phyloP scores from a whole-genome alignment of 2,888 invertebrate species.

The Brenthis daphne region DNA sequence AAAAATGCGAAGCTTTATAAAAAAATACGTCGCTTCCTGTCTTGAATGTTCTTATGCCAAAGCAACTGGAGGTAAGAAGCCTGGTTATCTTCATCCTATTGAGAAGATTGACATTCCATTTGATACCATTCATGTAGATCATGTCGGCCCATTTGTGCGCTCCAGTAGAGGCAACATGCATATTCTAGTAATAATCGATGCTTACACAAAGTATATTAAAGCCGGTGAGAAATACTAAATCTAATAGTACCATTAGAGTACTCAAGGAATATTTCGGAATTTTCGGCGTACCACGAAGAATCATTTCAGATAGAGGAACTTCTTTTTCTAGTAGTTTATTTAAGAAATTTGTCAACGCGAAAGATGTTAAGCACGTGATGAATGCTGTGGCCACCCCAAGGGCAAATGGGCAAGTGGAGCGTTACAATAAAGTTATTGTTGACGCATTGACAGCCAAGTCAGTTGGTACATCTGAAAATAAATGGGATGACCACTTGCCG shows the following conservation, averaged over 20 bases:
- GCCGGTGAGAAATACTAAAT: slow-evolving; percentile 39
- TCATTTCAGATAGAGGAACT: slow-evolving; percentile 30
- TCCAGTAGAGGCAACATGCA: slow-evolving; percentile 35
- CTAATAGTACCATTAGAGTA: slow-evolving; percentile 27
- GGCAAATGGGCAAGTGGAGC: slow-evolving; percentile 44
- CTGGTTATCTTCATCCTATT: too few relatives aligned
- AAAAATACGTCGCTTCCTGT: not conserved
- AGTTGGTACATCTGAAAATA: not conserved
- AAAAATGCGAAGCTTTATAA: not conserved
- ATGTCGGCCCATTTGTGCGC: slow-evolving; percentile 40
- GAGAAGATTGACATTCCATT: too few relatives aligned
- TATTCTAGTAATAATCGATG: slow-evolving; percentile 34
- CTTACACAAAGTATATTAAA: slow-evolving; percentile 35
- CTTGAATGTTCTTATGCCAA: too few relatives aligned
- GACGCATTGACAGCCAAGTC: slow-evolving; percentile 21
- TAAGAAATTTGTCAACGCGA: slow-evolving; percentile 4
- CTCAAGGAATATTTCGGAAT: slow-evolving; percentile 35
- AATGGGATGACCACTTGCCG: slow-evolving; percentile 4
- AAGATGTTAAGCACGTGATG: slow-evolving; percentile 35
- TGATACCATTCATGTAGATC: too few relatives aligned
- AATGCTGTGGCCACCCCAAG: slow-evolving; percentile 41
- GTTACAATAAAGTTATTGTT: slow-evolving; percentile 34
- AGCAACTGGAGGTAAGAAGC: too few relatives aligned
- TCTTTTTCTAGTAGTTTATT: slow-evolving; percentile 27
- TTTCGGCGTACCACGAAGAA: slow-evolving; percentile 35